These are phyloP conservation scores for Drosophila nr. fundita DNA, from an alignment of 2,888 invertebrate species.

Conservation along the genomic window DNA sequence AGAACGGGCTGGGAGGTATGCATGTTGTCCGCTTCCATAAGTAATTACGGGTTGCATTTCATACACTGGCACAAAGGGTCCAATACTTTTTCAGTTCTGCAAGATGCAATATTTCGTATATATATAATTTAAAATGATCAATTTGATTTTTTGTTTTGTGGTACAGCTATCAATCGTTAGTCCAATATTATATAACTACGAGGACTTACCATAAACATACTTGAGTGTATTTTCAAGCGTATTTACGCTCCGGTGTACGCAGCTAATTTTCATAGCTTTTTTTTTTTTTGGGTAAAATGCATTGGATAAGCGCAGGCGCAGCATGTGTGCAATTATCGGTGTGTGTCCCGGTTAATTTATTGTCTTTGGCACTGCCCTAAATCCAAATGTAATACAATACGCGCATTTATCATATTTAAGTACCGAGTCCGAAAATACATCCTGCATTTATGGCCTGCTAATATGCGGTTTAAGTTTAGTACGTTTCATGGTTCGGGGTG, in stretches of 20 bases:
- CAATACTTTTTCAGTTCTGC: constrained; percentile 2
- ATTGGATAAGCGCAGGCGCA: constrained; percentile 45
- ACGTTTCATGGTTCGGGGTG: constrained; percentile 34
- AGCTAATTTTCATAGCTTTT: background rate
- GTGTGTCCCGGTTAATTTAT: constrained; percentile 72
- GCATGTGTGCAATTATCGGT: constrained; percentile 72
- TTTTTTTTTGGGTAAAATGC: constrained; percentile 12
- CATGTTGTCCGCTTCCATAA: constrained; percentile 41
- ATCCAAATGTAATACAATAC: constrained; percentile 76
- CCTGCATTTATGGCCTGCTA: constrained; percentile 77
- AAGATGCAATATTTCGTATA: background rate
- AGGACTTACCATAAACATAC: background rate
- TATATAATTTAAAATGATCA: background rate
- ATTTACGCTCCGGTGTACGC: constrained; percentile 3
- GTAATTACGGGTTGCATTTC: constrained; percentile 51
- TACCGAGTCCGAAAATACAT: constrained; percentile 65
- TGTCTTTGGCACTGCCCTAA: constrained; percentile 72
- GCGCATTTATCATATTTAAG: constrained; percentile 78
- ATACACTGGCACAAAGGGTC: constrained; percentile 29
- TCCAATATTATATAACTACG: background rate
- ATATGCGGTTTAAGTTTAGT: constrained; percentile 75
- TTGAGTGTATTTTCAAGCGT: constrained; percentile 2
- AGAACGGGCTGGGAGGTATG: constrained; percentile 27
- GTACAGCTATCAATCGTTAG: background rate
- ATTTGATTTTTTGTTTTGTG: background rate